phyloP scores from a whole-genome alignment of 2,113 vertebrate species.

The Neofelis nebulosa region DNA sequence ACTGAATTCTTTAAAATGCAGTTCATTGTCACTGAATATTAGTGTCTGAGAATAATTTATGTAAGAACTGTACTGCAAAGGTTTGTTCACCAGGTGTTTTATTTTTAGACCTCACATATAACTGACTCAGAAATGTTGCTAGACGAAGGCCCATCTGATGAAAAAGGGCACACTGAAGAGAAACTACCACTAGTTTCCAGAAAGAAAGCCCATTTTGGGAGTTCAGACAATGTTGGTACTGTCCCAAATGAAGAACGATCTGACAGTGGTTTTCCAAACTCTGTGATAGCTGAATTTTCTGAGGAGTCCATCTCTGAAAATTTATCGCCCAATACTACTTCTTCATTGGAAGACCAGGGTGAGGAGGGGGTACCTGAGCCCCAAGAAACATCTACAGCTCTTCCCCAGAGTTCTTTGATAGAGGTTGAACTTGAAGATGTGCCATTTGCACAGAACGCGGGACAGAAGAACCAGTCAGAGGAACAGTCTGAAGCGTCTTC shows the following conservation, averaged over 20 bases:
- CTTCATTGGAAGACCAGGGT: conserved; percentile 82
- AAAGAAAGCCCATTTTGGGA: conserved; percentile 64
- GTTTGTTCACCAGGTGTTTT: conserved; percentile 14
- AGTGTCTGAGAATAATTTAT: not conserved
- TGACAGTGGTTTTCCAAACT: conserved; percentile 78
- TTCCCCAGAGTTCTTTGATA: conserved; percentile 84
- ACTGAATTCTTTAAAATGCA: not conserved
- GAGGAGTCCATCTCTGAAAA: conserved; percentile 83
- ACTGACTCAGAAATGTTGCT: conserved; percentile 73
- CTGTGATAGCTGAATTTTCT: conserved; percentile 64
- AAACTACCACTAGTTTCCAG: conserved; percentile 65
- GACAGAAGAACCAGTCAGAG: conserved; percentile 83
- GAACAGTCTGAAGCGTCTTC: conserved; percentile 83
- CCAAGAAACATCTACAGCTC: conserved; percentile 76
- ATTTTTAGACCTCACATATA: conserved; percentile 72
- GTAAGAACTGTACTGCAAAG: not conserved
- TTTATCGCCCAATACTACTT: conserved; percentile 66
- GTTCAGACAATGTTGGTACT: conserved; percentile 54
- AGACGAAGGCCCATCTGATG: conserved; percentile 67
- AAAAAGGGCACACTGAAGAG: conserved; percentile 72
- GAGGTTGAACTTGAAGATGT: conserved; percentile 86
- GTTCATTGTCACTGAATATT: not conserved
- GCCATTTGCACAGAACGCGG: conserved; percentile 81
- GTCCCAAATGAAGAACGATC: conserved; percentile 77
- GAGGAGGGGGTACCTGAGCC: conserved; percentile 81